phyloP scores from a whole-genome alignment of 2,888 invertebrate species.

The Drosophila mimica region DNA sequence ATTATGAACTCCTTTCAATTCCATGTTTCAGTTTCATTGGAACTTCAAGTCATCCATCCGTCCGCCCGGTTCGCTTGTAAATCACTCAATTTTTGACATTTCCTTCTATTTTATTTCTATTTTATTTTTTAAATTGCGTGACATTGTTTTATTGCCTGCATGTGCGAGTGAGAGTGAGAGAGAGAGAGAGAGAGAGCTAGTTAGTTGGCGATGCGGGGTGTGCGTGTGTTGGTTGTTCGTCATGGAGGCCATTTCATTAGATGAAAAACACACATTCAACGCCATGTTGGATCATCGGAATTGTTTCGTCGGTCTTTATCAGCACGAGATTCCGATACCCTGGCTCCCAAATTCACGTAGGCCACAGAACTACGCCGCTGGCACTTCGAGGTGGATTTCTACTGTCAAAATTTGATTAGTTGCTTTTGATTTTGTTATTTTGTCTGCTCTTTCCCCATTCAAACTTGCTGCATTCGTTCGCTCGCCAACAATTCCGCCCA shows the following conservation, averaged over 20 bases:
- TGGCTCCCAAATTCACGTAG: conserved; percentile 12
- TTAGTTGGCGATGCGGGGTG: conserved; percentile 35
- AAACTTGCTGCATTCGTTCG: conserved; percentile 12
- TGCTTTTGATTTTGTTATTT: conserved; percentile 64
- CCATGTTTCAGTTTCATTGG: conserved; percentile 62
- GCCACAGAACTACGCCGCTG: conserved; percentile 41
- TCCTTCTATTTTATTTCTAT: conserved; percentile 23
- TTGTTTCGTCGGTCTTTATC: conserved; percentile 23
- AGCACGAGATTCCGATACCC: conserved; percentile 30
- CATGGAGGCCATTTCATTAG: conserved; percentile 74
- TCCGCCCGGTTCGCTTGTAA: conserved; percentile 77
- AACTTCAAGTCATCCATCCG: conserved; percentile 55
- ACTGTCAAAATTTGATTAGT: conserved; percentile 84
- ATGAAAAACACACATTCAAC: conserved; percentile 33
- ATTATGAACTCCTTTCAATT: conserved; percentile 70
- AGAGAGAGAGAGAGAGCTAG: conserved; percentile 9
- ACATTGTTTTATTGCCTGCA: conserved; percentile 85
- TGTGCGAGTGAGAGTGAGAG: conserved; percentile 50
- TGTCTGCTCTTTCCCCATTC: conserved; percentile 14
- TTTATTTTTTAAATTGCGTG: conserved; percentile 84
- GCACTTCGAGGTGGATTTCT: conserved; percentile 79
- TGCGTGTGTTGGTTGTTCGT: conserved; percentile 49
- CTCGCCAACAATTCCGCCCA: conserved; percentile 52
- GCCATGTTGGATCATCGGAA: conserved; percentile 50
- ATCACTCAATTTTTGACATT: conserved; percentile 85